These are phyloP conservation scores for human (Homo sapiens) DNA, from an alignment of 2,113 vertebrate genomes.

Conservation along the genomic window GRCh38 chr19:17749001-17749500, in stretches of 20 bases:
- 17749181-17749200: background rate
- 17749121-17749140: conserved; percentile 56
- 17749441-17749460: background rate
- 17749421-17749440: background rate
- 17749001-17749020: background rate
- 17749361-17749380: background rate
- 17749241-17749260: background rate
- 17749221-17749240: background rate
- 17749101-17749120: conserved; percentile 69
- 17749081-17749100: background rate
- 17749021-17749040: background rate
- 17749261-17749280: background rate
- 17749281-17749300: background rate
- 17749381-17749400: background rate
- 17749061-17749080: background rate
- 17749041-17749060: background rate
- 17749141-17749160: background rate
- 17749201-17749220: background rate
- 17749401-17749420: conserved; percentile 20
- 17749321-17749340: background rate
- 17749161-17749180: background rate
- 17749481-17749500: background rate
- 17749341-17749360: background rate
- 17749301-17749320: background rate
- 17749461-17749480: no score